Conservation (phyloP, 2,797 vertebrate genomes). For the Momotus momota region DNA sequence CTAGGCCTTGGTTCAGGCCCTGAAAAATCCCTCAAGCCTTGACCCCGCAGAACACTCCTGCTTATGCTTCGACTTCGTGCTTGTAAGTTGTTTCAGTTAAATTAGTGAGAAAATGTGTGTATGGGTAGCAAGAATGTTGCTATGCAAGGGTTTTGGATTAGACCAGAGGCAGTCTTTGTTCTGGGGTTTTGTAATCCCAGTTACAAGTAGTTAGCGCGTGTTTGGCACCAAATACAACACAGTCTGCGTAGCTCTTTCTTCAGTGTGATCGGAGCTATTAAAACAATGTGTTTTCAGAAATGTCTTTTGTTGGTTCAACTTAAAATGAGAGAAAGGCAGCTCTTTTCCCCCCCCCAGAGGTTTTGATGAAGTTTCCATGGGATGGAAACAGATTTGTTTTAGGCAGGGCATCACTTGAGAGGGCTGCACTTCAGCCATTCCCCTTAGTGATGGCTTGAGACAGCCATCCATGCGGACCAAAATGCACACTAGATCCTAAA, state of each 20-base stretch:
- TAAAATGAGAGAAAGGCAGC: not conserved
- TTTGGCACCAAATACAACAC: not conserved
- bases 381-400: not conserved
- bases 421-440: not conserved
- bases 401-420: not conserved
- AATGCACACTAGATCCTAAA: not conserved
- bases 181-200: not conserved
- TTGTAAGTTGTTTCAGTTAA: not conserved
- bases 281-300: not conserved
- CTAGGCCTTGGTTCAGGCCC: not conserved
- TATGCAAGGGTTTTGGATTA: not conserved
- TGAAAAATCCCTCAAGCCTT: not conserved
- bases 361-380: not conserved
- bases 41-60: not conserved
- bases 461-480: not conserved
- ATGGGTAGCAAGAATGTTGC: not conserved
- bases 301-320: not conserved
- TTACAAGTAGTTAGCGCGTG: not conserved
- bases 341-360: not conserved
- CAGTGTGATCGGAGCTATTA: not conserved
- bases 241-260: not conserved
- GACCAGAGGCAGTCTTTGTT: not conserved
- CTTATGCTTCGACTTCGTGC: not conserved
- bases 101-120: not conserved
- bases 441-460: not conserved